phyloP scores from a whole-genome alignment of 2,888 invertebrate genomes.

The Chaetogeoica ovagalla region DNA sequence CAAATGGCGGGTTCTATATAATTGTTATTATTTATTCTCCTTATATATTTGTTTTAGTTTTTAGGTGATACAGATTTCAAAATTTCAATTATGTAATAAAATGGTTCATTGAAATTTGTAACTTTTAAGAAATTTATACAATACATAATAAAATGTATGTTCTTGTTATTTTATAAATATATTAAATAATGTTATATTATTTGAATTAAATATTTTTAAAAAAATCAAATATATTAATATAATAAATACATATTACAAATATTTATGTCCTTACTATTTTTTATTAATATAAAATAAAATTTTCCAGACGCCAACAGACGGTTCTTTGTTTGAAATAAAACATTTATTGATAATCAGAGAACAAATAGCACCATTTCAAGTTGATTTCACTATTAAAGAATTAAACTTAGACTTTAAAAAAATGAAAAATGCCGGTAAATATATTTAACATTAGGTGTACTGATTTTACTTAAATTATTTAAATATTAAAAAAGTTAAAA shows the following conservation, averaged over 20 bases:
- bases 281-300: slow-evolving; percentile 55
- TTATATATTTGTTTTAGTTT: no score
- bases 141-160: no score
- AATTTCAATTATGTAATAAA: no score
- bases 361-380: slow-evolving; percentile 97
- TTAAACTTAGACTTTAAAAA: slow-evolving; percentile 92
- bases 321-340: slow-evolving; percentile 95
- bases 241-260: background rate
- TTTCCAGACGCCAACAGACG: slow-evolving; percentile 77
- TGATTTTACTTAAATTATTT: background rate
- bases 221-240: background rate
- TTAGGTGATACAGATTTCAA: no score
- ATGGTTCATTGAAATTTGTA: no score
- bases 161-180: no score
- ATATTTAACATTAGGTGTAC: background rate
- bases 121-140: no score
- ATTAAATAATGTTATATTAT: background rate
- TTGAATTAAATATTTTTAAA: background rate
- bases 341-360: slow-evolving; percentile 94
- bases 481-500: background rate
- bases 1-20: no score
- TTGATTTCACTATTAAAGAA: slow-evolving; percentile 90
- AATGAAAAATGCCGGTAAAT: slow-evolving; percentile 77
- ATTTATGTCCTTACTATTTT: background rate
- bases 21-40: no score